Conservation (phyloP, 2,797 vertebrate genomes). For the Apodemus agrarius region DNA sequence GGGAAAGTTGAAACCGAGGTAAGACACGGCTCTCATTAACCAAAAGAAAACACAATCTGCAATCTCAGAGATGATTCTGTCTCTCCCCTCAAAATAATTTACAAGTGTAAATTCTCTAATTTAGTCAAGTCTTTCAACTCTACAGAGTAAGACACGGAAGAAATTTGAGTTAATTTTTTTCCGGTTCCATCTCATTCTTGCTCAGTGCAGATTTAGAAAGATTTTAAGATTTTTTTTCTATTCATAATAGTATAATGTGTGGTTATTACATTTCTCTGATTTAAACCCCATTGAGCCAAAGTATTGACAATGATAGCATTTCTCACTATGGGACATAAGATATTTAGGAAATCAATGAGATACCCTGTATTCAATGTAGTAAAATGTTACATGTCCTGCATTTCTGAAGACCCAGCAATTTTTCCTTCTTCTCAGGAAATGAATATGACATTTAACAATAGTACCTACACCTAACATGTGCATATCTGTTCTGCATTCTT, state of each 20-base stretch:
- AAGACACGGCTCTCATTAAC: constrained; percentile 34
- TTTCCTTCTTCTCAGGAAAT: not conserved
- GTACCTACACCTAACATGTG: not conserved
- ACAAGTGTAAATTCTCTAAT: constrained; percentile 47
- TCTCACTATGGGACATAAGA: not conserved
- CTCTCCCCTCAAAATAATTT: constrained; percentile 68
- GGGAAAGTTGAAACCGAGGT: constrained; percentile 74
- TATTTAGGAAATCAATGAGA: not conserved
- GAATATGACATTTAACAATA: not conserved
- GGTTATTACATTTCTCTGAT: not conserved
- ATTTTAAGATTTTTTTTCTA: not conserved
- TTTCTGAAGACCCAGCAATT: not conserved
- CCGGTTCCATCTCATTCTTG: constrained; percentile 19
- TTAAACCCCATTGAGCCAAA: not conserved
- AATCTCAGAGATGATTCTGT: constrained; percentile 39
- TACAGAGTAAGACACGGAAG: constrained; percentile 28
- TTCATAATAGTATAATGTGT: not conserved
- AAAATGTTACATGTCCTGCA: not conserved
- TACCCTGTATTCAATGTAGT: not conserved
- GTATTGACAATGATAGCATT: not conserved
- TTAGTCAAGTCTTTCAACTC: constrained; percentile 25
- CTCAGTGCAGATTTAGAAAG: constrained; percentile 22
- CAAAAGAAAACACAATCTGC: not conserved
- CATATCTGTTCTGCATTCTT: not conserved
- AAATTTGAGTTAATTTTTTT: not conserved